Evolutionary conservation across 2,113 vertebrate genomes (phyloP), one percentile per base, ranked within the genome.

Genomic region (Megaleporinus macrocephalus): DNA sequence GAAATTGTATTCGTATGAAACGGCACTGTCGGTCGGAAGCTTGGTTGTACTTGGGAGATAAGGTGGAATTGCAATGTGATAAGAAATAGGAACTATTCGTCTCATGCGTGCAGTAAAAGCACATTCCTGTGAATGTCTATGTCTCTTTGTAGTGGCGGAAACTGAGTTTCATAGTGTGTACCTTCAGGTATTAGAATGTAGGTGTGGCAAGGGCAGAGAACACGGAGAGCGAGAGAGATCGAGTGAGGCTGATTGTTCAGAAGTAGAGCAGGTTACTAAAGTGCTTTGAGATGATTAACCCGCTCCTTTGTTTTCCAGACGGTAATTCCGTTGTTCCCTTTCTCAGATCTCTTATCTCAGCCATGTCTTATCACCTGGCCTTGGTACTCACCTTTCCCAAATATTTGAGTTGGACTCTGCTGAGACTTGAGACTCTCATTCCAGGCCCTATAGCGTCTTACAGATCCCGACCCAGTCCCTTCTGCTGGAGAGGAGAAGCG

Each of bases 371-470:
- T 89, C 84, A 81, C 74, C 86, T 80, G 84, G 84, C 87, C 84
- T 85, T 88, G 87, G 83, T 87, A 79, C 87, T 82, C 84, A 84
- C 87, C 89, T 88, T 89, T 86, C 73, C 89, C 86, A 89, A 89
- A 89, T 89, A 89, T 89, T 89, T 88, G 89, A 80, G 63, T 79
- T 85, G 41, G 71, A 62, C 79, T 86, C 49, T 51, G 74, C 59
- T 30, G 86, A 86, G 88, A 88, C 88, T 88, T 88, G 66, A 86
- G 86, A 88, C 89, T 83, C 36, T 88, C 89, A 85, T 91, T 83
- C 88, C 86, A 85, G 90, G 83, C 91, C 87, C 83, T 84, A 78
- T 70, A 78, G 44, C 16, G 44, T 73, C 75, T 65, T 12, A 33
- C 61, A 57, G 57, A 89, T 80, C 73, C 80, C 90, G 90, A 94